Evolutionary conservation across 2,797 vertebrate genomes (phyloP).

Genomic region (Acrocephalus scirpaceus): DNA sequence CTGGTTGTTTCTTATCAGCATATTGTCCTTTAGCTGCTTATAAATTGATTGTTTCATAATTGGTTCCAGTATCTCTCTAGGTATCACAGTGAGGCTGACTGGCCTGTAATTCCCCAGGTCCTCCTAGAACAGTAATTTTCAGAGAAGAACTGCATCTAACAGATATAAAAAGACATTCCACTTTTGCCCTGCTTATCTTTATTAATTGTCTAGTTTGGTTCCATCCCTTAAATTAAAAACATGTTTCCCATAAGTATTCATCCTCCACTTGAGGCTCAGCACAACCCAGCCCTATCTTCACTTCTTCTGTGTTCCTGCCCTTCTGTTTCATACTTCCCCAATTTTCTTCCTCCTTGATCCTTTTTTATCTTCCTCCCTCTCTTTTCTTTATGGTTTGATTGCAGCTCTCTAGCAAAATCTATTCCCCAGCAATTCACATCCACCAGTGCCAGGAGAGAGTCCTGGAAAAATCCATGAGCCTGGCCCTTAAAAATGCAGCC

Average conservation of each 20-base stretch:
- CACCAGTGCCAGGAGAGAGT: not conserved
- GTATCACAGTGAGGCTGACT: conserved; percentile 52
- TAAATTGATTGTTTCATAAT: conserved; percentile 63
- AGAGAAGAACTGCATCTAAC: conserved; percentile 25
- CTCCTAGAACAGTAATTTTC: conserved; percentile 35
- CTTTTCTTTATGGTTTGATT: not conserved
- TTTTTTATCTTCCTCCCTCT: not conserved
- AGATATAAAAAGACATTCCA: conserved; percentile 14
- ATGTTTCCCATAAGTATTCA: not conserved
- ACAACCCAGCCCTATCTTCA: not conserved
- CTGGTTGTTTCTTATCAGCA: conserved; percentile 62
- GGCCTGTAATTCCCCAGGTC: conserved; percentile 59
- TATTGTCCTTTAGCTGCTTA: conserved; percentile 54
- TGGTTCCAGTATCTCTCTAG: conserved; percentile 66
- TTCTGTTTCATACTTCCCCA: not conserved
- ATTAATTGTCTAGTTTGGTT: conserved; percentile 44
- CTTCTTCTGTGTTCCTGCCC: not conserved
- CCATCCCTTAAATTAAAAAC: conserved; percentile 40
- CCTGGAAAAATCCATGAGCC: not conserved
- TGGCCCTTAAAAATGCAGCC: not conserved
- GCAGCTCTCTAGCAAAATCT: not conserved
- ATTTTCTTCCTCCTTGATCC: not conserved
- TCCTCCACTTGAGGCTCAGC: not conserved
- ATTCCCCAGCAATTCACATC: not conserved
- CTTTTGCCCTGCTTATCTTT: conserved; percentile 50